Evolutionary conservation across 1,140 invertebrate species (phyloP).

Genomic region (Drosophila nannoptera): DNA sequence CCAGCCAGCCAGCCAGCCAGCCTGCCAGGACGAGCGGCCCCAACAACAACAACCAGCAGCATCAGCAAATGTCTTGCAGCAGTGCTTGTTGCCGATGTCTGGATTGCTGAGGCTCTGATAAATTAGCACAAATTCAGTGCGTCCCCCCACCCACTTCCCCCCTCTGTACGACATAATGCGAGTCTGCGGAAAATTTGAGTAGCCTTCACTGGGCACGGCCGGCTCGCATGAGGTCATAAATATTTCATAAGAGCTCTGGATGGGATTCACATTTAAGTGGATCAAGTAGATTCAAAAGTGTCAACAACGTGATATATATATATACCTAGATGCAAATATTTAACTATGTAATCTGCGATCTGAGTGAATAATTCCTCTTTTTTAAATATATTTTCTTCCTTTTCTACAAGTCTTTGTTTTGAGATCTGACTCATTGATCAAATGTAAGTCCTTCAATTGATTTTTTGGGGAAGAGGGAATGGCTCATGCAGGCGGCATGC

Average conservation of each 20-base stretch:
- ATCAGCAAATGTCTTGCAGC: constrained; percentile 70
- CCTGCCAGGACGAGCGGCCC: neutral
- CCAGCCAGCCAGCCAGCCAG: neutral
- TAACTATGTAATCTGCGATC: no score
- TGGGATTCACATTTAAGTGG: neutral
- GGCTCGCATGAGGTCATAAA: neutral
- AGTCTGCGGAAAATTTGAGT: neutral
- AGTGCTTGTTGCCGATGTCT: constrained; percentile 54
- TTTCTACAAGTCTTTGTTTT: no score
- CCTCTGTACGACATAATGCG: no score
- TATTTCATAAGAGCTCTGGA: neutral
- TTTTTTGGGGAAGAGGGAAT: no score
- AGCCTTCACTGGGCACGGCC: neutral
- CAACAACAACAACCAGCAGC: constrained; percentile 58
- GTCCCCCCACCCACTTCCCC: neutral
- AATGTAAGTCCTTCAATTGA: no score
- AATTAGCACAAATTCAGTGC: constrained; percentile 64
- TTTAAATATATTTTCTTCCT: no score
- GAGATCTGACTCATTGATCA: no score
- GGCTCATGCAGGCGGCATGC: no score
- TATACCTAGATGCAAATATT: no score
- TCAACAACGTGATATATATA: neutral
- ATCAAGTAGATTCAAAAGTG: neutral
- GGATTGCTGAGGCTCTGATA: constrained; percentile 64
- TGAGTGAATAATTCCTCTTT: no score